These are phyloP conservation scores for Melanotaenia trifasciata DNA, from an alignment of 2,797 vertebrate species.

Conservation along the genomic window DNA sequence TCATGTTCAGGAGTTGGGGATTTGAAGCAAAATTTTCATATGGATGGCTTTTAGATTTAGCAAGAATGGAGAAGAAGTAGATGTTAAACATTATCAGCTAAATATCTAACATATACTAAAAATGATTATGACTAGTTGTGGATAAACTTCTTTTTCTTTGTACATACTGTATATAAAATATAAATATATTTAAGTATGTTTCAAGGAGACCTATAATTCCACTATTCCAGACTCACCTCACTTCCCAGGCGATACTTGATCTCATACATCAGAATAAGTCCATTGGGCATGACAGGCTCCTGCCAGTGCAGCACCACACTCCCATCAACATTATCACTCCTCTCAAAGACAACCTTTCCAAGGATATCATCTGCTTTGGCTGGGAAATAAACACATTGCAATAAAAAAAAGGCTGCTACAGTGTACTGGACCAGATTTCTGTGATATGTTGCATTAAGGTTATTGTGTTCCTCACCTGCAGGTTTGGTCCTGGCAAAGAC, in stretches of 20 bases:
- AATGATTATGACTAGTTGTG: background rate
- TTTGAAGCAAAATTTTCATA: background rate
- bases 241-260: slow-evolving; percentile 90
- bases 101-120: slow-evolving; percentile 1
- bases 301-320: slow-evolving; percentile 91
- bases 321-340: slow-evolving; percentile 88
- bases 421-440: background rate
- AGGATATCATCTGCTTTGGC: slow-evolving; percentile 96
- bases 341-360: slow-evolving; percentile 87
- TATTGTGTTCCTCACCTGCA: slow-evolving; percentile 83
- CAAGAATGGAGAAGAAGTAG: background rate
- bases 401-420: background rate
- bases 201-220: background rate
- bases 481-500: slow-evolving; percentile 97
- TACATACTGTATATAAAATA: background rate
- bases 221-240: slow-evolving; percentile 85
- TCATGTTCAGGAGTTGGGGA: background rate
- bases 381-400: slow-evolving; percentile 66
- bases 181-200: background rate
- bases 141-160: background rate
- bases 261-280: slow-evolving; percentile 96
- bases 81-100: background rate
- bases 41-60: background rate
- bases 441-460: background rate
- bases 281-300: slow-evolving; percentile 91